Evolutionary conservation across 53 echinoderm and acorn worm species (phyloP).

Genomic region (Echinometra lucunter): DNA sequence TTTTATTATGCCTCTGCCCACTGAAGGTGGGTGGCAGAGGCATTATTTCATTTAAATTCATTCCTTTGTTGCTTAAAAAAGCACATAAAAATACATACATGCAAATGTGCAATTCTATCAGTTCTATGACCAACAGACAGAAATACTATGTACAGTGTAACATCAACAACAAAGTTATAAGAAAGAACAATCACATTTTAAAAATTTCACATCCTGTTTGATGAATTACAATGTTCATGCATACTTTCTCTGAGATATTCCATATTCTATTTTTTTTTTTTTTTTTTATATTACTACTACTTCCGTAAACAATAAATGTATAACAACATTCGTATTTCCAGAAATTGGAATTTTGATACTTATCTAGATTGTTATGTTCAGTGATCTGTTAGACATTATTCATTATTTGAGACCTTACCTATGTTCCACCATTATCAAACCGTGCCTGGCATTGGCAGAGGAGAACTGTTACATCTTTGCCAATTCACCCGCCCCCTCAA

Average conservation of each 20-base stretch:
- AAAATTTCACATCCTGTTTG: background rate
- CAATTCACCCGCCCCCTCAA: constrained; percentile 89
- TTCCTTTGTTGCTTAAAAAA: no score
- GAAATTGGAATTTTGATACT: background rate
- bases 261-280: background rate
- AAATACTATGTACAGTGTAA: no score
- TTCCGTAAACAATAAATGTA: no score
- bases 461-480: constrained; percentile 98
- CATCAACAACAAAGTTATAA: no score
- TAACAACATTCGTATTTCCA: no score
- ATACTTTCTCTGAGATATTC: background rate
- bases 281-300: no score
- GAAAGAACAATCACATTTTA: background rate
- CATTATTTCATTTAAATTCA: no score
- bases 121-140: no score
- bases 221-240: background rate
- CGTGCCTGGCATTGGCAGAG: constrained; percentile 69
- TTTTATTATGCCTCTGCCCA: no score
- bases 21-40: no score
- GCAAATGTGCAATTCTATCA: no score
- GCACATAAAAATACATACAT: no score
- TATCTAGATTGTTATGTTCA: background rate
- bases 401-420: background rate
- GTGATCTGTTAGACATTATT: background rate
- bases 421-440: constrained; percentile 24